phyloP scores from a whole-genome alignment of 2,113 vertebrate genomes.

The Diphyllodes magnificus region DNA sequence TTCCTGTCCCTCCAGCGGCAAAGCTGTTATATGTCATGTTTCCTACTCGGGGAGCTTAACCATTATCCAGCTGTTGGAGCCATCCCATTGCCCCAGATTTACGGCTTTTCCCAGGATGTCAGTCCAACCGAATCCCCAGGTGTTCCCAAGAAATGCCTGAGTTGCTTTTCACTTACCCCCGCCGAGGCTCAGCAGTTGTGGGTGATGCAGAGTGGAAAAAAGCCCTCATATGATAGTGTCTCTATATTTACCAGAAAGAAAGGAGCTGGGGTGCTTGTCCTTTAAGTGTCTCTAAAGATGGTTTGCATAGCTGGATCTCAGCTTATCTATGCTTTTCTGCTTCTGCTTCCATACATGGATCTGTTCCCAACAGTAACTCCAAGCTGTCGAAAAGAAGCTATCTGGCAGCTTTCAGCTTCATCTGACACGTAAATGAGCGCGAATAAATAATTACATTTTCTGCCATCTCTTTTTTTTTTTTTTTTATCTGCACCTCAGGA shows the following conservation, averaged over 20 bases:
- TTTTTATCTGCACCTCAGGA: not conserved
- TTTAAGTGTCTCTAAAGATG: slow-evolving; percentile 89
- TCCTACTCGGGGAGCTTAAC: not conserved
- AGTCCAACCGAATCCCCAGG: not conserved
- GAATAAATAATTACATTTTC: slow-evolving; percentile 54
- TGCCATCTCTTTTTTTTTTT: not conserved
- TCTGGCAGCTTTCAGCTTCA: slow-evolving; percentile 82
- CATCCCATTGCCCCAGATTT: not conserved
- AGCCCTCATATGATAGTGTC: slow-evolving; percentile 65
- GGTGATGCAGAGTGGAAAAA: slow-evolving; percentile 60
- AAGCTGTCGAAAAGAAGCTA: slow-evolving; percentile 80
- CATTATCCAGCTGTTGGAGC: not conserved
- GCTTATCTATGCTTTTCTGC: slow-evolving; percentile 88
- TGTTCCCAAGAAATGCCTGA: not conserved
- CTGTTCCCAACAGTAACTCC: slow-evolving; percentile 82
- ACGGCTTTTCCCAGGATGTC: not conserved
- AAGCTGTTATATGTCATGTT: not conserved
- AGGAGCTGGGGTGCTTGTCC: slow-evolving; percentile 76
- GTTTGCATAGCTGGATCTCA: slow-evolving; percentile 82
- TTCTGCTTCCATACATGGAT: slow-evolving; percentile 95
- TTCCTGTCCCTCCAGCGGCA: slow-evolving; percentile 27
- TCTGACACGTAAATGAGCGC: slow-evolving; percentile 78
- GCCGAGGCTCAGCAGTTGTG: slow-evolving; percentile 54
- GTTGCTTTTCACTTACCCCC: slow-evolving; percentile 73
- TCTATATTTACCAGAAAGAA: slow-evolving; percentile 87